Base-by-base conservation (phyloP, 2,113 vertebrate species). In the Hippocampus abdominalis region DNA sequence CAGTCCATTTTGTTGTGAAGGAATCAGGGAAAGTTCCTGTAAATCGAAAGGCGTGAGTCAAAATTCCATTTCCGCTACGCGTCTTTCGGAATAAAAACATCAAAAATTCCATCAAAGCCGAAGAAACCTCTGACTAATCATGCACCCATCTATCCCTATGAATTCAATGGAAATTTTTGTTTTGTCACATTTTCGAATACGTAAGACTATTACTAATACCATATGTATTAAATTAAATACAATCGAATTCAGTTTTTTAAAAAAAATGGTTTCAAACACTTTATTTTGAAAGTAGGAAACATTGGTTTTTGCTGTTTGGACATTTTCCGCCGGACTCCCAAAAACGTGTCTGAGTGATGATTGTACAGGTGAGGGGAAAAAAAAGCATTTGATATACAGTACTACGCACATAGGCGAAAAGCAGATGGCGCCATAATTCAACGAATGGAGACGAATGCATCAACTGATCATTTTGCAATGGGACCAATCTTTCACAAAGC, bases 1-100 rank as follows among this genome's bases (percentile, higher is more conserved):
- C 92, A 93, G 57, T 91, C 89, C 92, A 93, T 93, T 63, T 84
- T 84, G 81, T 69, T 72, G 69, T 79, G 78, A 42, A 74, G 75
- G 56, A 75, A 67, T 36, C 49, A 71, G 66, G 2, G 48, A 77
- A 81, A 74, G 79, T 81, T 82, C 54, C 65, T 64, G 77, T 49
- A 64, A 51, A 54, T 25, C 5, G 64, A 15, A 75, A 48, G 66
- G 12, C 64, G 16, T 21, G 27, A n/a, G 15, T 51, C 32, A n/a
- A 49, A 39, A 46, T 7, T 5, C 13, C 0, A 71, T 77, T 77
- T 86, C 82, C 82, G 75, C n/a, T 9, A 0, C 0, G 0, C 0
- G 16, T 0, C 44, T 84, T 86, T 83, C 88, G 83, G 44, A 86
- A 60, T 84, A 84, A 85, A 80, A 12, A 16, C 4, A 32, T 7